These are phyloP conservation scores for Distichodus sexfasciatus DNA, from an alignment of 2,797 vertebrate genomes.

Conservation along the genomic window DNA sequence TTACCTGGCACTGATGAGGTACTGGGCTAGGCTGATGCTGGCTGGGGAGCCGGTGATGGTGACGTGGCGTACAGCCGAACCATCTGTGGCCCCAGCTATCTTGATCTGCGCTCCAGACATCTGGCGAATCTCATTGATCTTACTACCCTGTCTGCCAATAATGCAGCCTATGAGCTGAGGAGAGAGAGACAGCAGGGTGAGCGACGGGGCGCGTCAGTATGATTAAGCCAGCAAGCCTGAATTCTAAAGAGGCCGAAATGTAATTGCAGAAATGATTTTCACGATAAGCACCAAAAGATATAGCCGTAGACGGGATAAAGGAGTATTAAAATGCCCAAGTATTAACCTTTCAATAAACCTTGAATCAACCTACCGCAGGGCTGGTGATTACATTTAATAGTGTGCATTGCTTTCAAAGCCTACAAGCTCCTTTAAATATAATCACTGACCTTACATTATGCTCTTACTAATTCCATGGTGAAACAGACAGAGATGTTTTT, in stretches of 20 bases:
- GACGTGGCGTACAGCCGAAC: slow-evolving; percentile 89
- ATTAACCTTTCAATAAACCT: no score
- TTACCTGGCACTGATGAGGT: slow-evolving; percentile 97
- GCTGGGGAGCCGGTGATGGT: slow-evolving; percentile 91
- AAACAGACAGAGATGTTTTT: no score
- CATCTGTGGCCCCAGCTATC: slow-evolving; percentile 92
- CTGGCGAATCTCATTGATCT: slow-evolving; percentile 97
- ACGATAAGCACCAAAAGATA: background rate
- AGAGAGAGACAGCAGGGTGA: slow-evolving; percentile 43
- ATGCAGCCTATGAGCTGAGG: slow-evolving; percentile 93
- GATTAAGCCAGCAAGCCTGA: background rate
- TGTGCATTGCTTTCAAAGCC: no score
- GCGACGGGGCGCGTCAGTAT: slow-evolving; percentile 38
- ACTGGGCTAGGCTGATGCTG: slow-evolving; percentile 93
- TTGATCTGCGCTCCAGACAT: slow-evolving; percentile 97
- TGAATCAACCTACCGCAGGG: no score
- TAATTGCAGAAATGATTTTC: background rate
- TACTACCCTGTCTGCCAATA: slow-evolving; percentile 96
- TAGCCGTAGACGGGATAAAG: no score
- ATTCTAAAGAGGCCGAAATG: slow-evolving; percentile 14
- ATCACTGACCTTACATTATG: background rate
- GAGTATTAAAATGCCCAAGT: no score
- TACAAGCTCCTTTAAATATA: background rate
- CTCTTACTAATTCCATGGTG: background rate
- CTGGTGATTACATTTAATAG: no score